phyloP scores from a whole-genome alignment of 92 coral and sea anemone species.

The Plumapathes pennacea region DNA sequence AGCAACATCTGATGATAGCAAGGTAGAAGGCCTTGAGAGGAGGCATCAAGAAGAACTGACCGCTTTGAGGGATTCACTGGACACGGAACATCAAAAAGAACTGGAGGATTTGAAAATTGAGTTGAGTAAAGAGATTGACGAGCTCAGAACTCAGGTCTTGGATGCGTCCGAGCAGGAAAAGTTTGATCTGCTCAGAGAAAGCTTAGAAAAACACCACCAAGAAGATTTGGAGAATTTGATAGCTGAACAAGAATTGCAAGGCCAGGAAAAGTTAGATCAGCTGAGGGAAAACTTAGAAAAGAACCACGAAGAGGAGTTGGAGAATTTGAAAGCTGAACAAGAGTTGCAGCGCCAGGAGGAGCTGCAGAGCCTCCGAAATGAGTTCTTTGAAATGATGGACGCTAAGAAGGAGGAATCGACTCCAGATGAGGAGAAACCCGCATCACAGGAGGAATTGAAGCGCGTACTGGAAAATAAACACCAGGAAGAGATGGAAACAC shows the following conservation, averaged over 20 bases:
- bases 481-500: slow-evolving; percentile 62
- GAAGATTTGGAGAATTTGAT: slow-evolving; percentile 63
- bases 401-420: slow-evolving; percentile 18
- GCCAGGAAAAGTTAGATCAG: too few relatives aligned
- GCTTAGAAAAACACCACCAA: slow-evolving; percentile 60
- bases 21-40: slow-evolving; percentile 67
- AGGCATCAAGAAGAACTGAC: slow-evolving; percentile 66
- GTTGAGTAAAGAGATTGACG: slow-evolving; percentile 49
- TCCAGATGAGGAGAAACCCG: slow-evolving; percentile 15
- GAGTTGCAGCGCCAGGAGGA: slow-evolving; percentile 78
- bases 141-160: slow-evolving; percentile 54
- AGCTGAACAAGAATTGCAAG: too few relatives aligned
- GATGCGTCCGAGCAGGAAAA: slow-evolving; percentile 69
- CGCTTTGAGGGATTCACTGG: slow-evolving; percentile 55
- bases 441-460: slow-evolving; percentile 5
- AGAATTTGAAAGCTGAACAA: slow-evolving; percentile 59
- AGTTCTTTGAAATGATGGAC: slow-evolving; percentile 55
- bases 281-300: slow-evolving; percentile 62
- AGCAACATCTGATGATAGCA: slow-evolving; percentile 59
- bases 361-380: slow-evolving; percentile 57
- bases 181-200: slow-evolving; percentile 57
- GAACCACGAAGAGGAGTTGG: slow-evolving; percentile 66
- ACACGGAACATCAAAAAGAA: slow-evolving; percentile 62
- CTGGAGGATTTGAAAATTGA: slow-evolving; percentile 66
- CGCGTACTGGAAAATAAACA: slow-evolving; percentile 61